Evolutionary conservation across 2,797 vertebrate species (phyloP), one percentile per base, ranked within the genome.

Genomic region (Anas georgica): DNA sequence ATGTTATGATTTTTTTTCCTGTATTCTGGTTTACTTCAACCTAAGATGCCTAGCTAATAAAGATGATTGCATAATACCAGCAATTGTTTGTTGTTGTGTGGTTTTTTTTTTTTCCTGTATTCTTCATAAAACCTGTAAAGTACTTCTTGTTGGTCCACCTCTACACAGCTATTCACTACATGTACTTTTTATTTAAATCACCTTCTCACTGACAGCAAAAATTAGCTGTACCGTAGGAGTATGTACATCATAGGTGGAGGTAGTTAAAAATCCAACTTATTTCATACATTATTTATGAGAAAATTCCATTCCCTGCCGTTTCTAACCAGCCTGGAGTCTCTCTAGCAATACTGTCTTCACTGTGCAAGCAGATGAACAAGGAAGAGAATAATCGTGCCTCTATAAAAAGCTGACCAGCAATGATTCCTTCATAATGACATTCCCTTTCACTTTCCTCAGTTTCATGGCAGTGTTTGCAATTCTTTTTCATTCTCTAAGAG

Each of bases 211-310:
- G 59, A 69, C 3, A 2, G 56, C 70, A 90, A 91, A 86, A 95
- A 41, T 59, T 31, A 86, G 16, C 63, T 60, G 35, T 52, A 37
- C 81, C 70, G 5, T 13, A 67, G 12, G 28, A 62, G 25, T 66
- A 12, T 45, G 28, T 35, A 86, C 59, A 66, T 66, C 59, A 55
- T n/a, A 66, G 33, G 70, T 90, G 46, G 33, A 90, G 33, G 17
- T 63, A 60, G 63, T 59, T 88, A 92, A 68, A 63, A 86, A 79
- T 63, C 67, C 16, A 48, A 37, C 66, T 83, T 73, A 35, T 67
- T 46, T 79, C 22, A 70, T 86, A 25, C 8, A 52, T 88, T 90
- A 88, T 92, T 93, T 88, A 88, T 70, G 43, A 92, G 46, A 75
- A 89, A 88, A 29, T 78, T 93, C 46, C 28, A 88, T 79, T 22